Evolutionary conservation across 2,888 invertebrate genomes (phyloP).

Genomic region (Sesamia inferens): DNA sequence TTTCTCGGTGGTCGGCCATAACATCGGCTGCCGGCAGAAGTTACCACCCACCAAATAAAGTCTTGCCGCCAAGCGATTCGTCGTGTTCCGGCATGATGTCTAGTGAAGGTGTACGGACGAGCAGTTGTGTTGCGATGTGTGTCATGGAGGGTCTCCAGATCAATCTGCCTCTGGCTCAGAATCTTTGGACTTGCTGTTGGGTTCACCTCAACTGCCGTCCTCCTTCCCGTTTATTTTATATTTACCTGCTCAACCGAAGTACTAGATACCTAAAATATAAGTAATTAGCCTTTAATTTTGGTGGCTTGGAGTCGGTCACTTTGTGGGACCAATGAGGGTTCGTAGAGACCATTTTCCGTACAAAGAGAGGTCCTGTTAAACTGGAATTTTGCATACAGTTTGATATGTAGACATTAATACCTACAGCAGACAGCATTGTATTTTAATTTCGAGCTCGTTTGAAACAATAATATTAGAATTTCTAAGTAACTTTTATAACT

Average conservation of each 20-base stretch:
- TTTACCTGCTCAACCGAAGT: neutral
- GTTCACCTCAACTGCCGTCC: too few relatives aligned
- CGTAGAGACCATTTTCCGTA: neutral
- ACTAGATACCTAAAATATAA: neutral
- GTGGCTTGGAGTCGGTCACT: neutral
- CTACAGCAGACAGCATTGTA: slow-evolving; percentile 50
- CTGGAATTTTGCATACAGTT: neutral
- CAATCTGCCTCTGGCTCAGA: too few relatives aligned
- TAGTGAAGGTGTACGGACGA: too few relatives aligned
- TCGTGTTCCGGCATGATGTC: too few relatives aligned
- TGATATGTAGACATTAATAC: neutral
- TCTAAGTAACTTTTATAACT: slow-evolving; percentile 29
- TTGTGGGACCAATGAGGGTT: neutral
- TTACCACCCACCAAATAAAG: too few relatives aligned
- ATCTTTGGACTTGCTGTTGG: too few relatives aligned
- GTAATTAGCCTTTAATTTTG: neutral
- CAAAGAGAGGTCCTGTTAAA: neutral
- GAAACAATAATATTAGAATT: slow-evolving; percentile 50
- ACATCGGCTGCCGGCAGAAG: too few relatives aligned
- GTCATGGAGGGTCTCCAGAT: too few relatives aligned
- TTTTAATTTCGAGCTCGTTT: slow-evolving; percentile 45
- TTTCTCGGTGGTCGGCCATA: too few relatives aligned
- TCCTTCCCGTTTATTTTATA: too few relatives aligned
- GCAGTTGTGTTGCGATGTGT: too few relatives aligned
- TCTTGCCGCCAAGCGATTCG: too few relatives aligned